These are phyloP conservation scores for Contarinia nasturtii DNA, from an alignment of 1,140 invertebrate species.

Conservation along the genomic window DNA sequence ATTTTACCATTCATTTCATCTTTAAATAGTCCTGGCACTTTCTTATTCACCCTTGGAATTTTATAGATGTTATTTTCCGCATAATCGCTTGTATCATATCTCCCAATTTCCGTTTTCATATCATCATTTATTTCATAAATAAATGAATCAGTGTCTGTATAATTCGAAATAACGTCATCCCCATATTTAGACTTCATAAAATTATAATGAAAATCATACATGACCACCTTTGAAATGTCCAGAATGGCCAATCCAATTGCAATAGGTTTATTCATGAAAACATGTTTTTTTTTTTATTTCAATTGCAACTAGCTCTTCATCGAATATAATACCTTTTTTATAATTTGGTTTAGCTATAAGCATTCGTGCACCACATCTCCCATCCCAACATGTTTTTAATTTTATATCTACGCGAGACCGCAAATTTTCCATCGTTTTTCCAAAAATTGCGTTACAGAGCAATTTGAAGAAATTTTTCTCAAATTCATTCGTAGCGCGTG, in stretches of 20 bases:
- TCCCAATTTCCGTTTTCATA: slow-evolving; percentile 13
- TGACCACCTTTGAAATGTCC: slow-evolving; percentile 21
- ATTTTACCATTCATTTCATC: slow-evolving; percentile 13
- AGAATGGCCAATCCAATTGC: slow-evolving; percentile 23
- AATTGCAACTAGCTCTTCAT: slow-evolving; percentile 19
- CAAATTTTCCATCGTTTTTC: slow-evolving; percentile 29
- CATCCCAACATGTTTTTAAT: slow-evolving; percentile 18
- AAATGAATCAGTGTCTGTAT: slow-evolving; percentile 26
- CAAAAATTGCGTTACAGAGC: slow-evolving; percentile 27
- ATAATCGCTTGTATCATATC: slow-evolving; percentile 18
- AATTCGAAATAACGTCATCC: slow-evolving; percentile 12
- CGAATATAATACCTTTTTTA: slow-evolving; percentile 16
- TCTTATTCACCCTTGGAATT: slow-evolving; percentile 13
- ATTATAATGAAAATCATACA: slow-evolving; percentile 18
- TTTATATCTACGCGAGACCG: slow-evolving; percentile 24
- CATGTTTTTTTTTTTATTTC: slow-evolving; percentile 16
- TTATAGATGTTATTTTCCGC: slow-evolving; percentile 6
- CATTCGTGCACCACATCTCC: slow-evolving; percentile 13
- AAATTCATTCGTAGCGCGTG: slow-evolving; percentile 23
- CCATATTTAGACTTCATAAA: slow-evolving; percentile 13
- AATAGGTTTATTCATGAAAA: slow-evolving; percentile 23
- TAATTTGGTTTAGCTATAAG: slow-evolving; percentile 24
- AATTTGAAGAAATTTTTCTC: slow-evolving; percentile 31
- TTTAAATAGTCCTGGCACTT: slow-evolving; percentile 12
- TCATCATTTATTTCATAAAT: slow-evolving; percentile 21